Percentiles rank a stretch among this genome's conserved stretches.
These are phyloP conservation scores for Dione juno DNA, from an alignment of 2,888 invertebrate genomes.

Conservation along the genomic window DNA sequence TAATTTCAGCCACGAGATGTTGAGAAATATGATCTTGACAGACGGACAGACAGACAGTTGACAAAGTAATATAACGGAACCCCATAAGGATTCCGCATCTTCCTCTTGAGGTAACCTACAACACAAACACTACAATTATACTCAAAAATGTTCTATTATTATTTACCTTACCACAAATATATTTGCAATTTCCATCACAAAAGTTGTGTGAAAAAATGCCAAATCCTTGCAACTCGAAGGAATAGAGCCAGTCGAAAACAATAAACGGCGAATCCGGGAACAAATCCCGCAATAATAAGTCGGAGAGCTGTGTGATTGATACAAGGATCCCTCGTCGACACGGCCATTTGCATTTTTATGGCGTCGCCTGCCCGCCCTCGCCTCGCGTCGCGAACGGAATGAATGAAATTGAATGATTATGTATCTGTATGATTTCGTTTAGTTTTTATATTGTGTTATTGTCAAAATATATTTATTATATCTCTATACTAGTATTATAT, in stretches of 20 bases:
- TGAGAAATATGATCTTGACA: too few relatives aligned
- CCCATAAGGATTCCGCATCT: too few relatives aligned
- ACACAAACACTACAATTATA: too few relatives aligned
- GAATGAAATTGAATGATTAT: slow-evolving; percentile 38
- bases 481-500: too few relatives aligned
- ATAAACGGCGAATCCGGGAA: slow-evolving; percentile 63
- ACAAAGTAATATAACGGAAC: too few relatives aligned
- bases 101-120: too few relatives aligned
- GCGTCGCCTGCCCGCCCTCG: slow-evolving; percentile 51
- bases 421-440: slow-evolving; percentile 21
- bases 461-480: background rate
- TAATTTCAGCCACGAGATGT: too few relatives aligned
- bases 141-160: background rate
- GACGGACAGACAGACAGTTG: too few relatives aligned
- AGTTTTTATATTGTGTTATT: slow-evolving; percentile 7
- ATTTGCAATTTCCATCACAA: slow-evolving; percentile 6
- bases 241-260: slow-evolving; percentile 59
- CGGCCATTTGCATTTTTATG: slow-evolving; percentile 84
- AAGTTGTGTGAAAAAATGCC: slow-evolving; percentile 40
- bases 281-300: slow-evolving; percentile 75
- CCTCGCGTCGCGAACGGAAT: slow-evolving; percentile 42
- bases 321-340: slow-evolving; percentile 82
- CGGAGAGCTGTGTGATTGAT: slow-evolving; percentile 71
- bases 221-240: slow-evolving; percentile 47
- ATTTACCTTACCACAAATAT: background rate